Evolutionary conservation across 2,888 invertebrate genomes (phyloP).

Genomic region (Rhodophaea formosa): DNA sequence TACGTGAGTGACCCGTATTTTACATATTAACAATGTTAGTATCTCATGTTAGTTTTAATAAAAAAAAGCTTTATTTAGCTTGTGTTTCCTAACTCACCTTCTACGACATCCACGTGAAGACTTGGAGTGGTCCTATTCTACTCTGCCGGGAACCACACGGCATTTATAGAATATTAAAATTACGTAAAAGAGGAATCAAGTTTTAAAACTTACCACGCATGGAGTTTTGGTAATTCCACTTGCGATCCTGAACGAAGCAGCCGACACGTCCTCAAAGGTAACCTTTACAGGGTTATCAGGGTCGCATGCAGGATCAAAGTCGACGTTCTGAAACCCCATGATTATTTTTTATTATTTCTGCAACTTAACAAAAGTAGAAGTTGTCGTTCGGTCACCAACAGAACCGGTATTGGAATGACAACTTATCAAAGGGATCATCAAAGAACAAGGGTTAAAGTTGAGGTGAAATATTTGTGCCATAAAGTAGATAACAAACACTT

Average conservation of each 20-base stretch:
- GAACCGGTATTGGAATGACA: constrained; percentile 4
- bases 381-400: neutral
- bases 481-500: constrained; percentile 15
- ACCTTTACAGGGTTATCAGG: constrained; percentile 86
- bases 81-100: too few relatives aligned
- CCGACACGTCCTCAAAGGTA: constrained; percentile 92
- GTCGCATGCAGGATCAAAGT: constrained; percentile 83
- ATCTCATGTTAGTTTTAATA: too few relatives aligned
- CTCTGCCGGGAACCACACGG: too few relatives aligned
- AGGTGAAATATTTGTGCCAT: neutral
- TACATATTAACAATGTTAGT: too few relatives aligned
- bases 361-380: too few relatives aligned
- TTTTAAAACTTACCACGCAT: constrained; percentile 85
- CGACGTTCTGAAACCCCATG: constrained; percentile 72
- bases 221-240: constrained; percentile 91
- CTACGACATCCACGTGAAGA: too few relatives aligned
- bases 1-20: too few relatives aligned
- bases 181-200: too few relatives aligned
- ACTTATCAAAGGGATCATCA: neutral
- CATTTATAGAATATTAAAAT: too few relatives aligned
- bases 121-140: too few relatives aligned
- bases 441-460: constrained; percentile 14
- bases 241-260: constrained; percentile 93
- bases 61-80: too few relatives aligned
- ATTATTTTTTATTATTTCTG: constrained; percentile 18